Conservation (phyloP, 2,888 invertebrate genomes). For the Nephrotoma guestfalica region DNA sequence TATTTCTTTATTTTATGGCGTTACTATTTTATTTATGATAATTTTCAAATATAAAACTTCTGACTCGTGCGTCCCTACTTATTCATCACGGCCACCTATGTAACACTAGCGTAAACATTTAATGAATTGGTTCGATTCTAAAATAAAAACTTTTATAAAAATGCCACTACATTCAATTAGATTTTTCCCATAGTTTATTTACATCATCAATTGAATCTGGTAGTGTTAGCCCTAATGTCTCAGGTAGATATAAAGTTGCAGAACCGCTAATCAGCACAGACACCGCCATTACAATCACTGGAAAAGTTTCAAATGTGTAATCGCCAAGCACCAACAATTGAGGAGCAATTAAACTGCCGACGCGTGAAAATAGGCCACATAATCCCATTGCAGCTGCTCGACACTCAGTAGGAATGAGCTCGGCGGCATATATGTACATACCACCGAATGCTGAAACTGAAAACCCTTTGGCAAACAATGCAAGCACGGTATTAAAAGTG, state of each 20-base stretch:
- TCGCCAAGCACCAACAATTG: conserved; percentile 21
- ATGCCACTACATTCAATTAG: background rate
- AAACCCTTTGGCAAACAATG: conserved; percentile 31
- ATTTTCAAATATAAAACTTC: no score
- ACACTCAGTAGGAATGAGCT: conserved; percentile 29
- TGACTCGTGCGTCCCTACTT: no score
- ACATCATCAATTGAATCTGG: background rate
- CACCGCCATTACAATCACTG: background rate
- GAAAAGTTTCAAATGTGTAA: background rate
- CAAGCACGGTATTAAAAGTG: conserved; percentile 16
- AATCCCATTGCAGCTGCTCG: conserved; percentile 31
- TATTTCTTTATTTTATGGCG: no score
- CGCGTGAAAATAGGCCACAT: conserved; percentile 33
- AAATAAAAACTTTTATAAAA: background rate
- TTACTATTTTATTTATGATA: no score
- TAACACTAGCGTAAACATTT: no score
- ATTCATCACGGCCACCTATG: no score
- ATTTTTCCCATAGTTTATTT: background rate
- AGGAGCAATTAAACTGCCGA: conserved; percentile 34
- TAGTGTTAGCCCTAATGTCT: background rate
- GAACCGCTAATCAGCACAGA: background rate
- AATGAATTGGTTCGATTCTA: no score
- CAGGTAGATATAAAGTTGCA: background rate
- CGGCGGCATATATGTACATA: conserved; percentile 27
- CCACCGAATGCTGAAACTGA: conserved; percentile 34